These are phyloP conservation scores for Volucella inflata DNA, from an alignment of 2,888 invertebrate genomes.

Conservation along the genomic window DNA sequence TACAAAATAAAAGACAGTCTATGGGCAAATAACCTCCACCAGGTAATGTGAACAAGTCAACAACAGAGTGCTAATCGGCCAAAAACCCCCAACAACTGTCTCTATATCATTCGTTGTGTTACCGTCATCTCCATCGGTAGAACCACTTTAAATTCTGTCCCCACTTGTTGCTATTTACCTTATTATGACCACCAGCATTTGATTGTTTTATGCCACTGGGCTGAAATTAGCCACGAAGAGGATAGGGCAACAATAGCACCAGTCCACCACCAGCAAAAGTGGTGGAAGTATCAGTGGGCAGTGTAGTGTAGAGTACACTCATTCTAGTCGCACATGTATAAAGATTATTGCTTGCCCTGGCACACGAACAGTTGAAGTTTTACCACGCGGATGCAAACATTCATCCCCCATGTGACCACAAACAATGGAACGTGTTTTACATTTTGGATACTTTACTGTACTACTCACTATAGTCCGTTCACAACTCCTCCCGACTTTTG, in stretches of 20 bases:
- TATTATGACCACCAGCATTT: constrained; percentile 54
- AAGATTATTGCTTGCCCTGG: constrained; percentile 68
- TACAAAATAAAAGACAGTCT: too few relatives aligned
- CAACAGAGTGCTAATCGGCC: constrained; percentile 66
- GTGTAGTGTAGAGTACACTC: constrained; percentile 23
- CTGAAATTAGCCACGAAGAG: constrained; percentile 22
- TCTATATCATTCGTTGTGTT: constrained; percentile 36
- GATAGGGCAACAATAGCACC: constrained; percentile 46
- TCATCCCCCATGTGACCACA: constrained; percentile 1
- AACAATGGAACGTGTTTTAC: constrained; percentile 33
- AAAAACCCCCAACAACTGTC: constrained; percentile 57
- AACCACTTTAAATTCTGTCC: constrained; percentile 69
- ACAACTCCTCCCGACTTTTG: constrained; percentile 76
- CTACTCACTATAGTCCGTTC: constrained; percentile 26
- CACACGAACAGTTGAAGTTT: constrained; percentile 64
- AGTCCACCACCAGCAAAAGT: too few relatives aligned
- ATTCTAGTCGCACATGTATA: constrained; percentile 50
- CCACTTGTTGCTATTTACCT: constrained; percentile 65
- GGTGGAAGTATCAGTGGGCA: too few relatives aligned
- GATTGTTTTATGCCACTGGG: constrained; percentile 32
- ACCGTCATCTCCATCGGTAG: constrained; percentile 25
- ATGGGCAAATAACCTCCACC: neutral
- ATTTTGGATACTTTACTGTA: constrained; percentile 15
- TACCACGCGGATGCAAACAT: constrained; percentile 61
- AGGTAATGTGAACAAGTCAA: constrained; percentile 23